Percentiles rank a stretch among this genome's conserved stretches.
These are phyloP conservation scores for Cyanoramphus novaezelandiae DNA, from an alignment of 2,113 vertebrate species.

Conservation along the genomic window DNA sequence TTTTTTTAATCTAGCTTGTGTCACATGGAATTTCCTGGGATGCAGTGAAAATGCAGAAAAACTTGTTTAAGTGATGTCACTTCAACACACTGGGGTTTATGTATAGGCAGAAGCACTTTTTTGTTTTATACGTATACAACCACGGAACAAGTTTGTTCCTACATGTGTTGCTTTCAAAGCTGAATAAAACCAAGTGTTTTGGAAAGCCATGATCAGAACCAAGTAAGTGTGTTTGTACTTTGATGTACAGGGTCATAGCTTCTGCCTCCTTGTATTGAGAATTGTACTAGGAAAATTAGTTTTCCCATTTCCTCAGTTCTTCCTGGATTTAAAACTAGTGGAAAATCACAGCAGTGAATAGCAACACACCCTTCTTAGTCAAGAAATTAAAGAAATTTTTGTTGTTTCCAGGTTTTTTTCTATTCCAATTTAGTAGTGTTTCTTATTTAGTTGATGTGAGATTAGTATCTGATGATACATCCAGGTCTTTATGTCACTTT, in stretches of 20 bases:
- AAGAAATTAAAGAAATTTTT: neutral
- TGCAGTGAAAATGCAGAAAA: neutral
- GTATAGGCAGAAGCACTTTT: neutral
- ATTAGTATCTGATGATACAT: neutral
- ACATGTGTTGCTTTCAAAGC: neutral
- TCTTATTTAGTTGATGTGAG: neutral
- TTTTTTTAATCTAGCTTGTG: neutral
- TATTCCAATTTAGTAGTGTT: neutral
- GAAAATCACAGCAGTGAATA: accelerated
- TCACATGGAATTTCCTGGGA: neutral
- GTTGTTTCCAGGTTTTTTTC: neutral
- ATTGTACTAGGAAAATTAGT: neutral
- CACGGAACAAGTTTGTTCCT: neutral
- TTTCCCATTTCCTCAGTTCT: neutral
- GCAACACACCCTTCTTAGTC: neutral
- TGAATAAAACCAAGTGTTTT: neutral
- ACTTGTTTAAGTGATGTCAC: neutral
- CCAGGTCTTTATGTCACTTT: neutral
- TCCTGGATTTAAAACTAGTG: neutral
- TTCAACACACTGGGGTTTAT: neutral
- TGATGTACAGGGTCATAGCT: accelerated
- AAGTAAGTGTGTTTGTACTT: neutral
- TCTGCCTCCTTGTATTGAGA: neutral
- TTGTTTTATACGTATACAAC: neutral
- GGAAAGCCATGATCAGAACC: accelerated